These are phyloP conservation scores for Gorsachius magnificus DNA, from an alignment of 2,797 vertebrate genomes.

Conservation along the genomic window DNA sequence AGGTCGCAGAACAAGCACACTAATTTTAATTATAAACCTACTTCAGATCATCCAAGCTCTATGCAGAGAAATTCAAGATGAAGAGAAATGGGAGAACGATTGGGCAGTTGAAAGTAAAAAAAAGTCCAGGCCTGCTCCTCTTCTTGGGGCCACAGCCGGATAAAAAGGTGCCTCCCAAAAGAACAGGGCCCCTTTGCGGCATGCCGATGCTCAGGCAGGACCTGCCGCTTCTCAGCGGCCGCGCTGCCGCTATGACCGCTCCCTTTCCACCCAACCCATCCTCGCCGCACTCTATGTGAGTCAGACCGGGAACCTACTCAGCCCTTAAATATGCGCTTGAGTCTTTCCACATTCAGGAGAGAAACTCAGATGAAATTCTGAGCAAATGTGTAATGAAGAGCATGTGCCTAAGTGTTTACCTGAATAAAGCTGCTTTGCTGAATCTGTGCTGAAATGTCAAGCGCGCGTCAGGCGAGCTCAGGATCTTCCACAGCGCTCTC, in stretches of 20 bases:
- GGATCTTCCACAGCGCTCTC: neutral
- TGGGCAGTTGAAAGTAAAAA: neutral
- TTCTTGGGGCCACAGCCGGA: neutral
- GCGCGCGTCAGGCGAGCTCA: neutral
- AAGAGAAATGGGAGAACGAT: neutral
- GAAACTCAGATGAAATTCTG: neutral
- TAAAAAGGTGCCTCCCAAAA: neutral
- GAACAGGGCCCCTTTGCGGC: neutral
- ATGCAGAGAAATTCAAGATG: neutral
- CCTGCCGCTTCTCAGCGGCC: neutral
- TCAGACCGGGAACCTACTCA: neutral
- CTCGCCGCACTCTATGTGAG: neutral
- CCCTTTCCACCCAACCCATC: neutral
- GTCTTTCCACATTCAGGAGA: constrained; percentile 29
- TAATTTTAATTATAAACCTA: neutral
- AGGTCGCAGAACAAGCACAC: neutral
- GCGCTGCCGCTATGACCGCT: accelerated
- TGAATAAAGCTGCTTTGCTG: constrained; percentile 6
- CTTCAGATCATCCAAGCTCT: neutral
- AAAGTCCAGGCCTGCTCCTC: neutral
- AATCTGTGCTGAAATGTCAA: constrained; percentile 13
- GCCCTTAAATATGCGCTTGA: neutral
- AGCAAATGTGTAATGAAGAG: neutral
- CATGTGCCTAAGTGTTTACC: constrained; percentile 29
- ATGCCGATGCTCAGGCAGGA: neutral